Base-by-base conservation (phyloP, 2,797 vertebrate species). In the Bryconaethiops microstoma region DNA sequence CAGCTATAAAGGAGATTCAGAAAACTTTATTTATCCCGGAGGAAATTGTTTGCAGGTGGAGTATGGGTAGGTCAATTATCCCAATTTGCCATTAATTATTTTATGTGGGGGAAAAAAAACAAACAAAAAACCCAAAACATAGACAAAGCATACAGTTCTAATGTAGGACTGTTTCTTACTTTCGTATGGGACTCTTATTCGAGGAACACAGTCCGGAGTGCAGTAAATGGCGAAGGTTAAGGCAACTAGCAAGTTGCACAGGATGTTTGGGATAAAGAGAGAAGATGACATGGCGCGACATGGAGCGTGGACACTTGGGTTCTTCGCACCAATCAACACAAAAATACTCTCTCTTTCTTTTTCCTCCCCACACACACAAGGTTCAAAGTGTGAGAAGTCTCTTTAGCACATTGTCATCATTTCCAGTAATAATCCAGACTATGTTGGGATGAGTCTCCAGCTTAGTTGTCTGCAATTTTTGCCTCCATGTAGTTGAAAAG, bases 401-500 rank as follows among this genome's bases (percentile, higher is more conserved):
- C 79, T 12, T n/a, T 17, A 52, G 57, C 13, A 57, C 72, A 29
- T 69, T 60, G 68, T 60, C 13, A 65, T 65, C 19, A 39, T 76
- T 70, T 65, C 64, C 48, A 64, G 0, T 12, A 65, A 71, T 12
- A 48, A 77, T 12, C 2, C 6, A 74, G 72, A 87, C 84, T 92
- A 93, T 89, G 93, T 92, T 19, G 91, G 91, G 0, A 86, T 90
- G 25, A 90, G 84, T 89, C 89, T 92, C 93, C 92, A 91, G 87
- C 10, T 63, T 5, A 39, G 39, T 25, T 5, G 12, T 23, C 54
- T 75, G 60, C 54, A 13, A 5, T 21, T 71, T 50, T 25, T 64
- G 76, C 45, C 16, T 35, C 74, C 57, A 21, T 12, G 70, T 21
- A 52, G 57, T 12, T 9, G 42, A 25, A 45, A 45, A 21, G 71